Evolutionary conservation across 2,888 invertebrate genomes (phyloP), one percentile per base, ranked within the genome.

Genomic region (Clanis bilineata): DNA sequence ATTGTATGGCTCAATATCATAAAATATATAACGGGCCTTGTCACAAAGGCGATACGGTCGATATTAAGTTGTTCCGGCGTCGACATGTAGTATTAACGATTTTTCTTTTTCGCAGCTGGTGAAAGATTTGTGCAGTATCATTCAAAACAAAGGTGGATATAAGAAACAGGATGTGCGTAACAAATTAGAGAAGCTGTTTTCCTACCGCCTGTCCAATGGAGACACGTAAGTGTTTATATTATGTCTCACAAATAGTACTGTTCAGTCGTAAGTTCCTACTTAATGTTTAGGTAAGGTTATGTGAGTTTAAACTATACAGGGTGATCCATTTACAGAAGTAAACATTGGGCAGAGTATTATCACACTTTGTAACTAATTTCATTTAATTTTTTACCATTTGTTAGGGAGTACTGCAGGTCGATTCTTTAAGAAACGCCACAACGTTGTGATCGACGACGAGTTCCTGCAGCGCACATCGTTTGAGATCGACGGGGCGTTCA

Each of bases 151-250:
- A 58, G 72, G 77, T 2, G 77, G 74, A 3, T 73, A 75, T 41
- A 85, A 85, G 65, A 88, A 82, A 51, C 76, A 77, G 28, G 72
- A 80, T 15, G 79, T 88, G 1, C 74, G 75, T 51, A 69, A 57
- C 15, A 88, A 86, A 63, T 70, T 91, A 59, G 85, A 86, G 51
- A 71, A 79, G 23, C 72, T 91, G 0, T 88, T 90, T 59, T 82
- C 87, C 45, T 80, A 88, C 61, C 69, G 90, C 55, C 76, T 90
- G 2, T 83, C 84, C 1, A 90, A 91, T 60, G 90, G 90, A 36
- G 91, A 90, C 59, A 89, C 90, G 90, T 90, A 70, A 88, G 90
- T 63, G 4, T 21, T 59, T 56, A 44, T 45, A 63, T 64, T 64
- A 54, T 62, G 22, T 45, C 7, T 36, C 12, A 1, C 12, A 36